Evolutionary conservation across 1,140 invertebrate genomes (phyloP), one percentile per base, ranked within the genome.

Genomic region (Ganaspis sp.): DNA sequence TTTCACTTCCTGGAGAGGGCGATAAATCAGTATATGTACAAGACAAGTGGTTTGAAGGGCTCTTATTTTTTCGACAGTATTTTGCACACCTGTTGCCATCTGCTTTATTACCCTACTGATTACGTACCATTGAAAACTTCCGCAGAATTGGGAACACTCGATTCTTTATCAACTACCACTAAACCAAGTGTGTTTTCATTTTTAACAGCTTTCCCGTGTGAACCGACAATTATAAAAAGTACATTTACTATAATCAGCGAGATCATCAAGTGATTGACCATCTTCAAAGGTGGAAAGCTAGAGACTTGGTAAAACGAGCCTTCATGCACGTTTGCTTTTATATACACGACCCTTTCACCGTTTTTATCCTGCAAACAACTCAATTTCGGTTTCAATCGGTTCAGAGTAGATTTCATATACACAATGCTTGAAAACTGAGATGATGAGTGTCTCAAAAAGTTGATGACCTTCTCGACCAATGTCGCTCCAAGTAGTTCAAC

Each of bases 401-500:
- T 58, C 21, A 58, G 15, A 58, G 54, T 15, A 11, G 21, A 15
- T 64, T 64, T 64, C 23, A 12, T 23, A 11, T 64, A 15, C 11
- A 64, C 45, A 64, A 29, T n/a, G 15, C 23, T 15, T 29, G 58
- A 64, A 29, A 29, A 64, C 26, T 29, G 12, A 64, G 15, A 64
- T 64, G 12, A 64, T 29, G 12, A 64, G 74, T 54, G 58, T 72
- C 21, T 69, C 19, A 70, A 38, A 34, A 49, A 85, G 83, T 83
- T 54, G 84, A 73, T 73, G 85, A 76, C 86, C 86, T 87, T 85
- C 82, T 42, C 58, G 40, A 70, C 45, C 85, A 86, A 74, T 85
- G 86, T 75, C 84, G 71, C 45, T 70, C 74, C 80, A 85, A 85
- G 53, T 80, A 70, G 64, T 64, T 58, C 26, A 34, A n/a, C 58